Evolutionary conservation across 2,888 invertebrate genomes (phyloP), one percentile per base, ranked within the genome.

Genomic region (Argyresthia albistria): DNA sequence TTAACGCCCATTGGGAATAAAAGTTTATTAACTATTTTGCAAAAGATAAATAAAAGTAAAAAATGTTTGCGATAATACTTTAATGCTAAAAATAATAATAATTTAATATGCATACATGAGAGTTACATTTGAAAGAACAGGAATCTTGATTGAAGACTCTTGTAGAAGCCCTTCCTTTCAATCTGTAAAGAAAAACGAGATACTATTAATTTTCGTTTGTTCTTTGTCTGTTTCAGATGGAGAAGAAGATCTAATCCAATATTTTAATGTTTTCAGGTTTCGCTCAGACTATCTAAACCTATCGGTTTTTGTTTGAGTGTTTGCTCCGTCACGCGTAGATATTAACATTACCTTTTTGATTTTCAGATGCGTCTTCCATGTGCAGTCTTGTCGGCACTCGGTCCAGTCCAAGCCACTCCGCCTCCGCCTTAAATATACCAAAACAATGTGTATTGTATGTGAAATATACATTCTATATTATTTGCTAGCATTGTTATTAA

Each of bases 381-480:
- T 87, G 88, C 76, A 91, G 86, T 74, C 90, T 86, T 69, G 90
- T 90, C 68, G 91, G 90, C 71, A 91, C 90, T 76, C 90, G 89
- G 80, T 91, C 91, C 73, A 91, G 88, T 66, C 91, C 90, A 67
- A 87, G 82, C 89, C 89, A 90, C 72, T 89, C 90, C 63, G 88
- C 88, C 81, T 89, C 89, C 64, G 88, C 84, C 90, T 90, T 81
- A 72, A 89, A 87, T 74, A 64, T 70, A 83, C 63, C 73, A 70
- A 67, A 64, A 62, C 61, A 65, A 80, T 81, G 80, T 66, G 64
- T 65, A 60, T 57, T 72, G 57, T 68, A 64, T 62, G 60, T 73
- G 52, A 68, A 57, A 61, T 66, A 60, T 54, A 72, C 59, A 67
- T 62, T 74, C 25, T 4, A 25, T 55, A 55, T 64, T 53, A 58